Conservation (phyloP, 2,888 invertebrate genomes). For the Callyntrura guangdongensis region DNA sequence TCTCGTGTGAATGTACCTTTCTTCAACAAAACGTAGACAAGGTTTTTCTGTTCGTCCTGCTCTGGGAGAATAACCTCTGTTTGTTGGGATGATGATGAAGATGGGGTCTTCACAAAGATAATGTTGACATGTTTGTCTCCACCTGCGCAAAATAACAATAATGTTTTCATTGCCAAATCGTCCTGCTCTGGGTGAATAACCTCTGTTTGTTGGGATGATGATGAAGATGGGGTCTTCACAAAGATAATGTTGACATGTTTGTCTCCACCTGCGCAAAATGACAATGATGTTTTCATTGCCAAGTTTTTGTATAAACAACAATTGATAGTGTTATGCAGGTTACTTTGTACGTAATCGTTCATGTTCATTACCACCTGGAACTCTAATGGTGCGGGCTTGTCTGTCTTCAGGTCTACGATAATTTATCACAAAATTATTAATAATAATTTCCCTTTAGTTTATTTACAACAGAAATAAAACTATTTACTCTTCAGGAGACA, state of each 20-base stretch:
- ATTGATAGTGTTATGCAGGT: not conserved
- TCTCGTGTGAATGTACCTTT: slow-evolving; percentile 17
- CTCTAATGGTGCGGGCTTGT: slow-evolving; percentile 64
- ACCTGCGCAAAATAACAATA: not conserved
- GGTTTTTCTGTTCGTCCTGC: slow-evolving; percentile 67
- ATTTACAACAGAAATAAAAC: not conserved
- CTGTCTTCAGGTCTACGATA: slow-evolving; percentile 59
- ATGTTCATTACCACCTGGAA: slow-evolving; percentile 62
- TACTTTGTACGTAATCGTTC: not conserved
- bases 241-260: slow-evolving; percentile 79
- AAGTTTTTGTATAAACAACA: not conserved
- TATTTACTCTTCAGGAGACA: too few species aligned
- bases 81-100: slow-evolving; percentile 46
- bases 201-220: slow-evolving; percentile 59
- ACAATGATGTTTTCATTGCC: not conserved
- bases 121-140: slow-evolving; percentile 79
- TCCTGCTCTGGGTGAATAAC: slow-evolving; percentile 70
- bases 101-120: slow-evolving; percentile 74
- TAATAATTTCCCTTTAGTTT: not conserved
- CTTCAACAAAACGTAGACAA: slow-evolving; percentile 77
- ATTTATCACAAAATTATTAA: not conserved
- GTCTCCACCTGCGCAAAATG: slow-evolving; percentile 56
- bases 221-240: slow-evolving; percentile 70
- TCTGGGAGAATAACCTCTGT: slow-evolving; percentile 75
- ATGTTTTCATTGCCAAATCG: not conserved